Base-by-base conservation (phyloP, 2,888 invertebrate genomes). In the Hirudinaria manillensis region DNA sequence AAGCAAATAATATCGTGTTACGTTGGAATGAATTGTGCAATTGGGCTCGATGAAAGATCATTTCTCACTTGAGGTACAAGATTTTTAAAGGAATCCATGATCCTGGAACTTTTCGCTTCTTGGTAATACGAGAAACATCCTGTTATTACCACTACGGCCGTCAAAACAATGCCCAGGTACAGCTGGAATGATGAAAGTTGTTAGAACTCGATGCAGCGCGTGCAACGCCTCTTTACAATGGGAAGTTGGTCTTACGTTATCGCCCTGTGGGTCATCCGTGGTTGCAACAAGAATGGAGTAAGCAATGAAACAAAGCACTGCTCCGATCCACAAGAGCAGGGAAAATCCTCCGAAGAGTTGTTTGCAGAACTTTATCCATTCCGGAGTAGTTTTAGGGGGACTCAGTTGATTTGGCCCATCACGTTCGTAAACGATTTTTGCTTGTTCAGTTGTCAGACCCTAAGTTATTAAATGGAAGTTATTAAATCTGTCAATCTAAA, bases 71-170 rank as follows among this genome's bases (percentile, higher is more conserved):
- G 90, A 75, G 95, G 95, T 83, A 95, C 94, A 92, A 97, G 93
- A 89, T 94, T 94, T 81, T 90, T 96, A 89, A 97, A 97, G 74
- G 95, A 95, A 87, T 97, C 97, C 96, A 97, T 97, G 87, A 98
- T 96, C 87, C 93, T 93, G 81, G 95, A 95, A 85, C 94, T 94
- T 89, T 97, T 97, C 87, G 94, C 94, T 83, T 90, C 90, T 88
- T 97, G 97, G 88, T 96, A 97, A 87, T 97, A 98, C 81, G 97
- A 97, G 90, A 98, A 98, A 87, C 94, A 93, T 16, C 97, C 97
- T 85, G 97, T 97, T 81, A 97, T 93, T 87, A 98, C 92, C 83
- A 98, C 97, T 84, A 98, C 96, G 87, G 91, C 92, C 83, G 95
- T 91, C 88, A 98, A 90, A 87, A 97, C 93, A 79, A 88, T 91